Conservation (phyloP, 2,888 invertebrate genomes). For the Drosophila cyrtoloma region DNA sequence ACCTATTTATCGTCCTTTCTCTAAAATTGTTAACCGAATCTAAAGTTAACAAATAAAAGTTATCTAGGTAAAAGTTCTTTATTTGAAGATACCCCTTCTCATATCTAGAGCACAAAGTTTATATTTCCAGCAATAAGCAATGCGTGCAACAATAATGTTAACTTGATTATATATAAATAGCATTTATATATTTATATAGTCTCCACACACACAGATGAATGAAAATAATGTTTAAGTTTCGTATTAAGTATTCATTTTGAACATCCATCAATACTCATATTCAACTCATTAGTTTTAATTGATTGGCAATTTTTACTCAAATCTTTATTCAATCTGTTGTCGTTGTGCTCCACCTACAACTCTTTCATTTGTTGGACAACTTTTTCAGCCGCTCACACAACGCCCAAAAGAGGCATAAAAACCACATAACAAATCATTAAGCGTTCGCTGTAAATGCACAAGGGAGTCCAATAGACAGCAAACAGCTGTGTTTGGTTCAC, state of each 20-base stretch:
- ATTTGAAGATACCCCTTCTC: not conserved
- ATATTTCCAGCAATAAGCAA: not conserved
- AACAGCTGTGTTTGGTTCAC: constrained; percentile 42
- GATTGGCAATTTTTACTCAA: not conserved
- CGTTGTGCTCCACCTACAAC: not conserved
- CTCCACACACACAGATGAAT: not conserved
- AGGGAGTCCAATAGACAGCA: constrained; percentile 41
- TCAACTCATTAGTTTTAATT: constrained; percentile 9
- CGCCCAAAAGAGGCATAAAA: constrained; percentile 48
- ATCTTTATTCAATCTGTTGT: constrained; percentile 14
- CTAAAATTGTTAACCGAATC: not conserved
- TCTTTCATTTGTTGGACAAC: constrained; percentile 21
- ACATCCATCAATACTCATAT: not conserved
- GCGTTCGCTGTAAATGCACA: constrained; percentile 36
- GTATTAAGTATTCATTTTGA: not conserved
- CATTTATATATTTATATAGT: too few relatives aligned
- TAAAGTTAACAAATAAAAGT: not conserved
- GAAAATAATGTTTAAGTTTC: not conserved
- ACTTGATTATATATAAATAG: too few relatives aligned
- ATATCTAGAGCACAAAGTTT: not conserved
- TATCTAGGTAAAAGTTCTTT: not conserved
- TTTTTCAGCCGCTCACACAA: constrained; percentile 27
- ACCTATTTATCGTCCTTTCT: not conserved
- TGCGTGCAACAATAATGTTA: not conserved
- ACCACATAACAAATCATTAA: constrained; percentile 69